Percentiles rank a stretch among this genome's conserved stretches.
These are phyloP conservation scores for Drosophila orena DNA, from an alignment of 1,140 invertebrate species.

Conservation along the genomic window DNA sequence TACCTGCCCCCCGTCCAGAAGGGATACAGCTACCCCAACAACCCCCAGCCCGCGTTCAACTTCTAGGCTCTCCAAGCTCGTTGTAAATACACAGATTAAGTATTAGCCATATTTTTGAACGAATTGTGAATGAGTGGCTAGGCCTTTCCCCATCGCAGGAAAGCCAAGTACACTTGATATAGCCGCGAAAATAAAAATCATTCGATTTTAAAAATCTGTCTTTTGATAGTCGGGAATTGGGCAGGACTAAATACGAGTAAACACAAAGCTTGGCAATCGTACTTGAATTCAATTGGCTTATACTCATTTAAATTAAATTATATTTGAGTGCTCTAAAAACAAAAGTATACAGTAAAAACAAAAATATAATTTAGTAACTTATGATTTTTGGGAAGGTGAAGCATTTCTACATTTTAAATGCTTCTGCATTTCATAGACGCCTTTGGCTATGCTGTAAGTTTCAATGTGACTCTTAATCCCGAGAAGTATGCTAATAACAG, in stretches of 20 bases:
- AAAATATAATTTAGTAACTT: too few species aligned
- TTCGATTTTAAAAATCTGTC: conserved; percentile 13
- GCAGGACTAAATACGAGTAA: too few species aligned
- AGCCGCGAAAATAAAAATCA: conserved; percentile 50
- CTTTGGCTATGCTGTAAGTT: background rate
- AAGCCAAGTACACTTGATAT: conserved; percentile 38
- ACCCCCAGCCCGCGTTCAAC: conserved; percentile 76
- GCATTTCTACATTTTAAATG: background rate
- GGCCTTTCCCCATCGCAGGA: conserved; percentile 41
- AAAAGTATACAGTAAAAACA: too few species aligned
- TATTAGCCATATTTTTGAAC: conserved; percentile 64
- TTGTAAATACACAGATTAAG: conserved; percentile 66
- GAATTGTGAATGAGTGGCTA: conserved; percentile 45
- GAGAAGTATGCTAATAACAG: background rate
- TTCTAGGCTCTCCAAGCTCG: conserved; percentile 50
- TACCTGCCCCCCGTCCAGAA: conserved; percentile 37
- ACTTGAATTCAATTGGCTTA: too few species aligned
- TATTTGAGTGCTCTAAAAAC: too few species aligned
- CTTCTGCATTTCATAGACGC: background rate
- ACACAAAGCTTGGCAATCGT: too few species aligned
- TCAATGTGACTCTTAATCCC: too few species aligned
- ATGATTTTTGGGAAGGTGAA: too few species aligned
- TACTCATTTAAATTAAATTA: too few species aligned
- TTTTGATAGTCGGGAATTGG: too few species aligned
- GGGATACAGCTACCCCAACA: conserved; percentile 80